phyloP scores from a whole-genome alignment of 2,888 invertebrate genomes.

The Habroteleia sp. region DNA sequence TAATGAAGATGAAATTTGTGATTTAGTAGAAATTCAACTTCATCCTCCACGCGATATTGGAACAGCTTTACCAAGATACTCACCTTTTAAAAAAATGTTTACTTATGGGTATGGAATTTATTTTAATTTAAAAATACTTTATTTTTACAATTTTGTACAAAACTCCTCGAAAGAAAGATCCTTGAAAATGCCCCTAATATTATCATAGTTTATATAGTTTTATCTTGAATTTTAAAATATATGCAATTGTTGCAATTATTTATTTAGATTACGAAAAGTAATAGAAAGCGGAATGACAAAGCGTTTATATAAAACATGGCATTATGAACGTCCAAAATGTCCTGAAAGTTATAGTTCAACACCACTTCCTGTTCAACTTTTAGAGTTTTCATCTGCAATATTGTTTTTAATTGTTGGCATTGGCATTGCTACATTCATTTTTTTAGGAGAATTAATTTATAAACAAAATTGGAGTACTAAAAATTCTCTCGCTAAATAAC shows the following conservation, averaged over 20 bases:
- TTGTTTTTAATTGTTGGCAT: slow-evolving; percentile 68
- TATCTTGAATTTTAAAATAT: no score
- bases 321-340: slow-evolving; percentile 68
- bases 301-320: slow-evolving; percentile 69
- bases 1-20: slow-evolving; percentile 86
- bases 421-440: slow-evolving; percentile 20
- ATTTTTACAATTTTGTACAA: no score
- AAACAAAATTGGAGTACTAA: no score
- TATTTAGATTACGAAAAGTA: slow-evolving; percentile 69
- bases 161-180: neutral
- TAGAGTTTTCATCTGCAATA: slow-evolving; percentile 72
- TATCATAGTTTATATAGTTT: no score
- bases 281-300: slow-evolving; percentile 68
- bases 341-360: slow-evolving; percentile 71
- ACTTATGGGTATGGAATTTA: slow-evolving; percentile 69
- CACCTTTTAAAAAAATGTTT: slow-evolving; percentile 76
- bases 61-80: slow-evolving; percentile 69
- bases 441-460: slow-evolving; percentile 18
- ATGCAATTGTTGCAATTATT: neutral
- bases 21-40: slow-evolving; percentile 82
- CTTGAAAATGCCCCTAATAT: no score
- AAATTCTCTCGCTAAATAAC: no score
- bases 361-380: slow-evolving; percentile 70
- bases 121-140: no score
- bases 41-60: slow-evolving; percentile 68